Base-by-base conservation (phyloP, 2,888 invertebrate genomes). In the Ferrisia virgata region DNA sequence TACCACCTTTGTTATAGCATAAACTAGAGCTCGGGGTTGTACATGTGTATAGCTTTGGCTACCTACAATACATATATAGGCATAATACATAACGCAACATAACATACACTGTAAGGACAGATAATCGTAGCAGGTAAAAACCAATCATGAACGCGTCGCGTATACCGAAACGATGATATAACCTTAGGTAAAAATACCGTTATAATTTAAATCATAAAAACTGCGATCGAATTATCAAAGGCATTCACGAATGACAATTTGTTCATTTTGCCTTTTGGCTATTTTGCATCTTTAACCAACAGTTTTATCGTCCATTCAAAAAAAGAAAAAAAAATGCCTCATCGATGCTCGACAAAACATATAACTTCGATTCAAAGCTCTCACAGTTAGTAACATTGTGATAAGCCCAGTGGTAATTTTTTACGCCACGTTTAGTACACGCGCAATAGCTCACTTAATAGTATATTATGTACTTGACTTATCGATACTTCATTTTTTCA, bases 141-240 rank as follows among this genome's bases (percentile, higher is more conserved):
- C 58, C 58, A 64, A 64, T 64, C 58, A 64, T 18, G 47, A 47
- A 47, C 18, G 47, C n/a, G 47, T 47, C 47, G 47, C 47, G 47
- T 47, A 64, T 64, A 64, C 28, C 5, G 58, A 64, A 13, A 64
- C 58, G 58, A 47, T n/a, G 47, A 47, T 28, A 64, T 64, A 64
- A 64, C 58, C 58, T 64, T 64, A 64, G 58, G 58, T 64, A 64
- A 64, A 64, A 64, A 64, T 64, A 64, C 58, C 58, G 58, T 64
- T 64, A 64, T 64, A 13, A 64, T 64, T 64, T 64, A 64, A 64
- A 64, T 64, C 58, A 64, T 28, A 64, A 64, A 18, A 64, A 64
- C 58, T n/a, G n/a, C 28, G 1, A 64, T 64, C 58, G 58, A 64
- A 64, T 64, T 64, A 64, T 64, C 58, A 64, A 64, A 64, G 58